phyloP scores from a whole-genome alignment of 2,888 invertebrate genomes.

The Xestobium rufovillosum region DNA sequence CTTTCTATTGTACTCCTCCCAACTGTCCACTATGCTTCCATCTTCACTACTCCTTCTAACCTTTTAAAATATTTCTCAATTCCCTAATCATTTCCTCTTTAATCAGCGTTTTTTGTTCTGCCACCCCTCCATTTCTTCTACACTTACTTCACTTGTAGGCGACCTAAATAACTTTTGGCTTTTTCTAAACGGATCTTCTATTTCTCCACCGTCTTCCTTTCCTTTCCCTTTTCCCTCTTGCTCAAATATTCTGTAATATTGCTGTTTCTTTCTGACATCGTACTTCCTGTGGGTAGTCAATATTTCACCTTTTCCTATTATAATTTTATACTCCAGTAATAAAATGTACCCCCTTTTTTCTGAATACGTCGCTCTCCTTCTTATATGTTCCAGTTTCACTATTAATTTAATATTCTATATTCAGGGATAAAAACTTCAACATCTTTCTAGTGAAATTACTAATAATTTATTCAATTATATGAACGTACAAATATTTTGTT shows the following conservation, averaged over 20 bases:
- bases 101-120: background rate
- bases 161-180: background rate
- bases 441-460: too few relatives aligned
- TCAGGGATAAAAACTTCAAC: too few relatives aligned
- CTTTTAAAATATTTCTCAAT: background rate
- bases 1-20: background rate
- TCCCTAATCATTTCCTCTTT: background rate
- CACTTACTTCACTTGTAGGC: background rate
- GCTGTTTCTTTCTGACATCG: background rate
- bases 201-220: constrained; percentile 1
- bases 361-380: background rate
- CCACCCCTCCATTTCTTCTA: background rate
- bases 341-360: too few relatives aligned
- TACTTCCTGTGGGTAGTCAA: too few relatives aligned
- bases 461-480: too few relatives aligned
- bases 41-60: background rate
- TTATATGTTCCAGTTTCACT: background rate
- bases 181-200: background rate
- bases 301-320: too few relatives aligned
- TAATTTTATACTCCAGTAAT: too few relatives aligned
- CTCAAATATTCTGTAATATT: background rate
- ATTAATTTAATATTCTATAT: too few relatives aligned
- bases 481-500: too few relatives aligned
- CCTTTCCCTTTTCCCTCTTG: constrained; percentile 2
- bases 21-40: background rate